These are phyloP conservation scores for Bagarius yarrelli DNA, from an alignment of 2,113 vertebrate genomes.

Conservation along the genomic window DNA sequence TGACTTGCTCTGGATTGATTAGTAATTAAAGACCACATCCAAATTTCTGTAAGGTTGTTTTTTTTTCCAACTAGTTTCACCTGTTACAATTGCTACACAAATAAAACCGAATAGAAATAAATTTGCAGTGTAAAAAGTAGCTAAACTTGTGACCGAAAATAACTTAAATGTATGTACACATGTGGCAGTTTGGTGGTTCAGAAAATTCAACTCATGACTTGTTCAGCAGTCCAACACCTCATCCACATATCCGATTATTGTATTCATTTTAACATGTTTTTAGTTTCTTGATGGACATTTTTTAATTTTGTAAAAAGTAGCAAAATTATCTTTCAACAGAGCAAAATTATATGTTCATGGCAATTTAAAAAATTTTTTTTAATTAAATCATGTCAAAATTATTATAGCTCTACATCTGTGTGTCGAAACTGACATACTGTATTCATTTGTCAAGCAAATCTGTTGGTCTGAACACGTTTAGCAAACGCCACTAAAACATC, in stretches of 20 bases:
- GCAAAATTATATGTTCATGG: background rate
- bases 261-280: background rate
- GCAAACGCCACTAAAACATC: too few relatives aligned
- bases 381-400: too few relatives aligned
- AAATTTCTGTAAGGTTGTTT: background rate
- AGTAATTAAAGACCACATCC: background rate
- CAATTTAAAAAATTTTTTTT: too few relatives aligned
- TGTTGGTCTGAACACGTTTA: background rate
- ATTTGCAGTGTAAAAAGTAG: background rate
- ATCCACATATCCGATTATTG: background rate
- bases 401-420: too few relatives aligned
- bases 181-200: too few relatives aligned
- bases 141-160: background rate
- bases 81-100: background rate
- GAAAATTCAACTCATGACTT: too few relatives aligned
- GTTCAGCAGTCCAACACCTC: too few relatives aligned
- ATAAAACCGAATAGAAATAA: background rate
- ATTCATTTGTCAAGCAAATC: background rate
- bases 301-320: background rate
- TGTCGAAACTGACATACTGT: too few relatives aligned
- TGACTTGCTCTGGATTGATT: background rate
- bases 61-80: background rate
- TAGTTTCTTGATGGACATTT: background rate
- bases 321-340: background rate
- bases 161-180: background rate